These are phyloP conservation scores for Drosophila seguyi DNA, from an alignment of 1,140 invertebrate species.

Conservation along the genomic window DNA sequence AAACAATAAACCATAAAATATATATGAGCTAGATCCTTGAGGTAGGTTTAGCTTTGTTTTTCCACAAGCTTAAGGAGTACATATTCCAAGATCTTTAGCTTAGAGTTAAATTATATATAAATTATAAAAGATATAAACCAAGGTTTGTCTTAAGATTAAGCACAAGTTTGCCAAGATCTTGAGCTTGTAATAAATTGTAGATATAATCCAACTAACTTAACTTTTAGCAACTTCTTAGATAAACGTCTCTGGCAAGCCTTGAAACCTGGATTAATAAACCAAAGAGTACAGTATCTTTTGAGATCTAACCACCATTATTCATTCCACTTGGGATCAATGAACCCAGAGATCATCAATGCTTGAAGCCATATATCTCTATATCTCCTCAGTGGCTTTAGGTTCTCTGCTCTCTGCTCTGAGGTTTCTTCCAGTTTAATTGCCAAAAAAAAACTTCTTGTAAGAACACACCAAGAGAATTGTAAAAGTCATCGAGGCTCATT, in stretches of 20 bases:
- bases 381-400: not conserved
- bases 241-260: not conserved
- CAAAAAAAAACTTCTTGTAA: conserved; percentile 9
- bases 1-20: not conserved
- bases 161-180: no score
- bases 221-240: not conserved
- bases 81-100: not conserved
- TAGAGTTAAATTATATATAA: no score
- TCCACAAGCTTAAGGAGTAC: not conserved
- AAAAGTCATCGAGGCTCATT: conserved; percentile 73
- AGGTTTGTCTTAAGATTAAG: no score
- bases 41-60: not conserved
- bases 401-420: not conserved
- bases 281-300: not conserved
- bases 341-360: conserved; percentile 34
- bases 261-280: not conserved
- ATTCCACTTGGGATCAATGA: conserved; percentile 23
- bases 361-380: not conserved
- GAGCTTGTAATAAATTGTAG: no score
- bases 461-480: conserved; percentile 28
- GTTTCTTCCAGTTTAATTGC: conserved; percentile 35
- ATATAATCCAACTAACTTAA: not conserved
- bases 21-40: conserved; percentile 8
- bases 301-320: not conserved
- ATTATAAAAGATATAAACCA: no score